Conservation (phyloP, 2,888 invertebrate genomes). For the Heliconius aoede region DNA sequence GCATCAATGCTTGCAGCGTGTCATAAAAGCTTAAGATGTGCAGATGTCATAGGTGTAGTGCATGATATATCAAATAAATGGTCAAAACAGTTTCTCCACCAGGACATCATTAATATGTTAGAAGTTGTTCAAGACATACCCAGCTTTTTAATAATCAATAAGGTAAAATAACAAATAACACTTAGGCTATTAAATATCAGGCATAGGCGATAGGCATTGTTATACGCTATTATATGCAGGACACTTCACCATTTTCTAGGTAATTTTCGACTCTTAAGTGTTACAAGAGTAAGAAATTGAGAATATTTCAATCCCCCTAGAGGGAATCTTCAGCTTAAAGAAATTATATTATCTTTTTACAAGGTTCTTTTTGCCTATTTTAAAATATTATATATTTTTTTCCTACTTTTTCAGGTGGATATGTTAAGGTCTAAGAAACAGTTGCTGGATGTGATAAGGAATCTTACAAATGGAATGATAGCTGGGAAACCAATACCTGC, state of each 20-base stretch:
- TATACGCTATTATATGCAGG: no score
- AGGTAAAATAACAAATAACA: no score
- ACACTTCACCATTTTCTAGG: no score
- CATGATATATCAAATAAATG: conserved; percentile 91
- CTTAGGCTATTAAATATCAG: no score
- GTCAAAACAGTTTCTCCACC: conserved; percentile 87
- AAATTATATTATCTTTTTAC: no score
- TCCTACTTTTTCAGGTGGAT: conserved; percentile 84
- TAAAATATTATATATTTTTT: not conserved
- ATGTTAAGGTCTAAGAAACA: conserved; percentile 87
- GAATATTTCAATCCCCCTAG: not conserved
- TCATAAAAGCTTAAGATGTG: conserved; percentile 85
- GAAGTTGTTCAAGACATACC: conserved; percentile 84
- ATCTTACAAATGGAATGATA: conserved; percentile 86
- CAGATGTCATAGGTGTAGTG: conserved; percentile 92
- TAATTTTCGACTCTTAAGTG: not conserved
- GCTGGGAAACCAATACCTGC: conserved; percentile 71
- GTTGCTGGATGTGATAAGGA: conserved; percentile 88
- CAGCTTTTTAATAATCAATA: conserved; percentile 94
- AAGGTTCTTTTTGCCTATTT: no score
- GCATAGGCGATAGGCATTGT: no score
- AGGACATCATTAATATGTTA: conserved; percentile 87
- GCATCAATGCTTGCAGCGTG: conserved; percentile 78
- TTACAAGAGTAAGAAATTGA: not conserved
- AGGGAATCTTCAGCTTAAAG: no score